Evolutionary conservation across 1,140 invertebrate genomes (phyloP).

Genomic region (Leptinotarsa undecemlineata): DNA sequence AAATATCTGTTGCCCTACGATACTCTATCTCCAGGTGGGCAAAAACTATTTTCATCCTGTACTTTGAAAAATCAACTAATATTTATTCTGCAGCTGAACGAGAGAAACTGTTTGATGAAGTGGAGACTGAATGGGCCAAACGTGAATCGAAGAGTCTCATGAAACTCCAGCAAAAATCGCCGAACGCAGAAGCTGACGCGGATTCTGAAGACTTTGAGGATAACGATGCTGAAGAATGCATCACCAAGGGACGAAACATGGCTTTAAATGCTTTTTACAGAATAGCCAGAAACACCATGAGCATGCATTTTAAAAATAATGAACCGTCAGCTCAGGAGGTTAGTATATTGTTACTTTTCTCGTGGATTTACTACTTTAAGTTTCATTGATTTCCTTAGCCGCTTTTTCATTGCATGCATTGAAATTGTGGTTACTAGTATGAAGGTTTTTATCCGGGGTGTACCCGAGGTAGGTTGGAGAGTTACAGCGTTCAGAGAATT

Average conservation of each 20-base stretch:
- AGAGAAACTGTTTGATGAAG: slow-evolving; percentile 71
- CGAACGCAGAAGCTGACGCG: slow-evolving; percentile 63
- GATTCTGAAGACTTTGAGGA: slow-evolving; percentile 68
- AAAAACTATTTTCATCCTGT: too few relatives aligned
- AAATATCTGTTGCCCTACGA: slow-evolving; percentile 93
- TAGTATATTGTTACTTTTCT: background rate
- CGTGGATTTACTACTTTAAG: too few relatives aligned
- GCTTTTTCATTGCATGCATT: too few relatives aligned
- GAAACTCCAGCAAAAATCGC: slow-evolving; percentile 60
- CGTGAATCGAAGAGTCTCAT: slow-evolving; percentile 60
- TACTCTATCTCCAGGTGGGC: slow-evolving; percentile 72
- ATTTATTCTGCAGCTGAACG: slow-evolving; percentile 64
- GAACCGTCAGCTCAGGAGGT: slow-evolving; percentile 62
- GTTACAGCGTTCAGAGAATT: too few relatives aligned
- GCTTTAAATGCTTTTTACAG: slow-evolving; percentile 80
- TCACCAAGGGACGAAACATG: slow-evolving; percentile 81
- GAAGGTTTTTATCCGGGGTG: too few relatives aligned
- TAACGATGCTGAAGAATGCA: slow-evolving; percentile 75
- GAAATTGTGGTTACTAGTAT: background rate
- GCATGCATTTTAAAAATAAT: slow-evolving; percentile 74
- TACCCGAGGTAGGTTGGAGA: too few relatives aligned
- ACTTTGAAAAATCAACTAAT: background rate
- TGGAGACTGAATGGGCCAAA: slow-evolving; percentile 77
- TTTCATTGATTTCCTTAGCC: too few relatives aligned
- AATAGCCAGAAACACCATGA: slow-evolving; percentile 81